Base-by-base conservation (phyloP, 2,113 vertebrate species). In the Thamnophis sirtalis region DNA sequence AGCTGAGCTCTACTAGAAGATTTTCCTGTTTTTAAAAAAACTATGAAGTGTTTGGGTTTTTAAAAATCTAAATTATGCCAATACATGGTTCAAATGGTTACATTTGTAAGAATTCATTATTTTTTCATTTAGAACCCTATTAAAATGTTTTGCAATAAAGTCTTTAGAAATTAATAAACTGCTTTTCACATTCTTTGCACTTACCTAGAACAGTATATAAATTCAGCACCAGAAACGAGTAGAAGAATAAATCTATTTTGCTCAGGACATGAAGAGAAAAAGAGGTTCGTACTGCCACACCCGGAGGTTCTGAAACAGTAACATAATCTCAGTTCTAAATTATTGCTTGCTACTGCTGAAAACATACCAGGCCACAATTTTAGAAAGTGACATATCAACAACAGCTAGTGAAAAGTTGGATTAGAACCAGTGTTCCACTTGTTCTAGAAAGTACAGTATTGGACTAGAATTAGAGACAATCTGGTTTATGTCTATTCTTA, bases 181-280 rank as follows among this genome's bases (percentile, higher is more conserved):
- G 84, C 92, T 22, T 49, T 94, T 56, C 21, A 24, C 93, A 90
- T 58, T 93, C n/a, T 68, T 60, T 48, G 21, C 89, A 94, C 97
- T 97, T 98, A 99, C 99, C 99, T 21, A 99, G 93, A 87, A 97
- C 97, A 50, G 98, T 99, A 92, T 98, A 99, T 54, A 99, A 94
- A 96, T 98, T 99, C 97, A 99, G 98, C 94, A 98, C 92, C 95
- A 99, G 95, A 95, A 99, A 21, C 49, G 97, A 98, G 95, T 99
- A 99, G 96, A 97, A 99, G 96, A 98, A 98, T 84, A 90, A 92
- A 93, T 98, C 97, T 90, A 96, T 98, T 97, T 98, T 99, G 96
- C 98, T 98, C 97, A 99, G 96, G 91, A 99, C 92, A 9, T 98
- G 98, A 84, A 99, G 97, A 2, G 99, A 98, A 96, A 98, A 96